A percentile compares a stretch with the other conserved stretches of the same genome.
Conservation (phyloP, 2,113 vertebrate species). For the Coracopsis vasa region DNA sequence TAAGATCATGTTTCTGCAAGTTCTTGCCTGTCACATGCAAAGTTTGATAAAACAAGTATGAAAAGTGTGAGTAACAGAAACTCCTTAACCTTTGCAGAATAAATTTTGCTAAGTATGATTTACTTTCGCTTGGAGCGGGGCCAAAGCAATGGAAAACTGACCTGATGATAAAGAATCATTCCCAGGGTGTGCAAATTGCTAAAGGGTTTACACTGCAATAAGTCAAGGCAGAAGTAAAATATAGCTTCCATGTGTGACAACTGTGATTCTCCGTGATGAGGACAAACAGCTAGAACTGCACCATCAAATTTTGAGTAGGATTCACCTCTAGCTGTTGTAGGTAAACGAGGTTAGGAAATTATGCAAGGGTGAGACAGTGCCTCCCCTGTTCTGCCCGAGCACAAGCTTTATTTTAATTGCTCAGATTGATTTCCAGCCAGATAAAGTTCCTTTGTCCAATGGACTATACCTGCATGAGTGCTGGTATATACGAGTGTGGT, state of each 20-base stretch:
- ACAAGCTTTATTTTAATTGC: neutral
- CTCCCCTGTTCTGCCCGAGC: neutral
- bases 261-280: neutral
- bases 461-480: neutral
- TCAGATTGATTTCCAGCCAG: neutral
- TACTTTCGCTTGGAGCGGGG: neutral
- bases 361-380: neutral
- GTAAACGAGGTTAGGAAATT: neutral
- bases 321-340: neutral
- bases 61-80: conserved; percentile 17
- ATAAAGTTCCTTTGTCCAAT: neutral
- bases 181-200: neutral
- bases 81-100: conserved; percentile 21
- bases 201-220: neutral
- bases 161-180: neutral
- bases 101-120: neutral
- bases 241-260: rapidly evolving
- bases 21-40: neutral
- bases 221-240: neutral
- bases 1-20: neutral
- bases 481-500: neutral
- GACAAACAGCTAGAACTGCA: neutral
- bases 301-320: neutral
- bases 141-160: neutral
- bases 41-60: neutral